Base-by-base conservation (phyloP, 92 coral and sea anemone species). In the Umimayanthus kanabou region DNA sequence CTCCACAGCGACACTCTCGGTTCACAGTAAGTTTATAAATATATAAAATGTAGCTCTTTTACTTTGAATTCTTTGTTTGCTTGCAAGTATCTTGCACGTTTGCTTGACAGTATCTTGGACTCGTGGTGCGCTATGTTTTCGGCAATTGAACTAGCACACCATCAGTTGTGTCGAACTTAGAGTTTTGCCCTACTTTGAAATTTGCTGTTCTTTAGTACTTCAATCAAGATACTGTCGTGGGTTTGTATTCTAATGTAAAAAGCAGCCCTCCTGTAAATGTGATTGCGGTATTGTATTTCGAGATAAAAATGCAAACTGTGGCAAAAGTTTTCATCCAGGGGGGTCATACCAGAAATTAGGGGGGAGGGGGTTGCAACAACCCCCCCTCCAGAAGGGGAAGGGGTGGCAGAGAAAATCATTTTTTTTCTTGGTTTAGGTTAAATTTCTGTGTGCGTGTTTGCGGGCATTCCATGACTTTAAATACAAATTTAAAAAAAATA, bases 231-330 rank as follows among this genome's bases (percentile, higher is more conserved):
- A 39, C 39, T 69, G 77, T 83, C 22, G 66, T 70, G 77, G 50
- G 77, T 45, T 70, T 70, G 87, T 28, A 40, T 47, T 83, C 40
- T 70, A 58, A 26, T 15, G 55, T 69, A 43, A 40, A 81, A 66
- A 65, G 4, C 67, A 42, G 3, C 65, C 37, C 64, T 28, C 39
- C 33, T 64, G 28, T 37, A 13, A 42, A n/a, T 58, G 53, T 18
- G 75, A 50, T 33, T 83, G 20, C 4, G 66, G 87, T 70, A 83
- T 83, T 83, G 78, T 82, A 4, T 69, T 82, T 13, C 64, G 39
- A 67, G 85, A 61, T 30, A 30, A 81, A 53, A 80, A 39, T 81
- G 76, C 85, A 58, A 81, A 47, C n/a, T n/a, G n/a, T n/a, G n/a
- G n/a, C n/a, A n/a, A n/a, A n/a, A n/a, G n/a, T n/a, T n/a, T n/a